A percentile compares a stretch with the other conserved stretches of the same genome.
Evolutionary conservation across 2,888 invertebrate genomes (phyloP).

Genomic region (Eulithis testata): DNA sequence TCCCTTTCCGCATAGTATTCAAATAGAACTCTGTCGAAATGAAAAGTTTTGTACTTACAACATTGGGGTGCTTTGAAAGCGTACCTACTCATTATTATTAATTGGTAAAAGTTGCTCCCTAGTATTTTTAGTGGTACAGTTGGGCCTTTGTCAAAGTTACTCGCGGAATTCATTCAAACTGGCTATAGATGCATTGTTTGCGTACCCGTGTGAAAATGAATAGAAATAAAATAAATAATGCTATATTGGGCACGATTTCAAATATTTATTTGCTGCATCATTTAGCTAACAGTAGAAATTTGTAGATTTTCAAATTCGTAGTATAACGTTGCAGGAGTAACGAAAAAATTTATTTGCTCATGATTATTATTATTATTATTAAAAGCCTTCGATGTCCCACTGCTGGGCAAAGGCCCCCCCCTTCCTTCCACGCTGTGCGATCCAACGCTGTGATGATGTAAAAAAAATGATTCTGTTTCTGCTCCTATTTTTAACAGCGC

Average conservation of each 20-base stretch:
- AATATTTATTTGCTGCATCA: constrained; percentile 16
- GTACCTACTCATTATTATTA: constrained; percentile 74
- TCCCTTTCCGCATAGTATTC: constrained; percentile 57
- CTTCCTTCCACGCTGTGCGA: too few species aligned
- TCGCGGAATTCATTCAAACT: constrained; percentile 50
- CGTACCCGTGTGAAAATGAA: constrained; percentile 80
- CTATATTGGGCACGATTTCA: constrained; percentile 61
- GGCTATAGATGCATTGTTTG: constrained; percentile 64
- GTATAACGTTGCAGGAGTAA: too few species aligned
- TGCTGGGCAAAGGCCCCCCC: too few species aligned
- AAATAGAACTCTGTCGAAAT: constrained; percentile 72
- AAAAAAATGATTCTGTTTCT: too few species aligned
- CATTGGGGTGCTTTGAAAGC: constrained; percentile 65
- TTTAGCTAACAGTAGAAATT: neutral
- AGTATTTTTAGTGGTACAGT: constrained; percentile 66
- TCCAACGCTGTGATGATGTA: too few species aligned
- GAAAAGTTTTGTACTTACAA: constrained; percentile 63
- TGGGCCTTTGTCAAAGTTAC: constrained; percentile 68
- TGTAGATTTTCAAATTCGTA: too few species aligned
- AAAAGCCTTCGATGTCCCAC: too few species aligned
- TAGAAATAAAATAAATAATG: constrained; percentile 73
- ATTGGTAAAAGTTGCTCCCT: constrained; percentile 74
- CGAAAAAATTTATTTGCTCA: too few species aligned
- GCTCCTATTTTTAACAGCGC: too few species aligned
- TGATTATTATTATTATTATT: too few species aligned